Percentiles rank a stretch among this genome's conserved stretches.
Conservation (phyloP, 2,113 vertebrate species). For the Xenopus borealis region DNA sequence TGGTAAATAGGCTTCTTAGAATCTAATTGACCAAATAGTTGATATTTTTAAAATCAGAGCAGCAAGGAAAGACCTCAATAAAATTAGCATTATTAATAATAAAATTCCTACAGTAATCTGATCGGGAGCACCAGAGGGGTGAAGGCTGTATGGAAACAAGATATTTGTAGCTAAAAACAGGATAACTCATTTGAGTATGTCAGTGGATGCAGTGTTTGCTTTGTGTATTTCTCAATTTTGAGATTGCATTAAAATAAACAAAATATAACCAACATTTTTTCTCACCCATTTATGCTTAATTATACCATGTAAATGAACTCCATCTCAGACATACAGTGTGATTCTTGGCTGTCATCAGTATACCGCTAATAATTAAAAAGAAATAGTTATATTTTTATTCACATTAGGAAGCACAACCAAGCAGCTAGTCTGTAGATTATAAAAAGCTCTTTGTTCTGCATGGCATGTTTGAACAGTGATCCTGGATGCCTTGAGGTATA, state of each 20-base stretch:
- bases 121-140: too few species aligned
- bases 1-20: too few species aligned
- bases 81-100: too few species aligned
- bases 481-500: constrained; percentile 19
- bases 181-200: background rate
- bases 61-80: too few species aligned
- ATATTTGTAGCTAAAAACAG: background rate
- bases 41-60: too few species aligned
- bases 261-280: constrained; percentile 19
- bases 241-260: constrained; percentile 13
- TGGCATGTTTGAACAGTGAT: constrained; percentile 34
- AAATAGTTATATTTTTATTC: constrained; percentile 15
- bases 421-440: background rate
- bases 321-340: background rate
- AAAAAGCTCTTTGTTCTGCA: constrained; percentile 19
- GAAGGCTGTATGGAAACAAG: too few species aligned
- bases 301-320: constrained; percentile 24
- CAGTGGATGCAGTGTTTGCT: background rate
- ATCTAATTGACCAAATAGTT: too few species aligned
- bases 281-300: constrained; percentile 2
- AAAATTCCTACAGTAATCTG: too few species aligned
- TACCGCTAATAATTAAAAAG: constrained; percentile 29
- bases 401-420: constrained; percentile 4
- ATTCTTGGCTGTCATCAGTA: constrained; percentile 35
- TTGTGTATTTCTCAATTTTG: constrained; percentile 22